Base-by-base conservation (phyloP, 2,113 vertebrate genomes). In the Rhabdomys dilectus region DNA sequence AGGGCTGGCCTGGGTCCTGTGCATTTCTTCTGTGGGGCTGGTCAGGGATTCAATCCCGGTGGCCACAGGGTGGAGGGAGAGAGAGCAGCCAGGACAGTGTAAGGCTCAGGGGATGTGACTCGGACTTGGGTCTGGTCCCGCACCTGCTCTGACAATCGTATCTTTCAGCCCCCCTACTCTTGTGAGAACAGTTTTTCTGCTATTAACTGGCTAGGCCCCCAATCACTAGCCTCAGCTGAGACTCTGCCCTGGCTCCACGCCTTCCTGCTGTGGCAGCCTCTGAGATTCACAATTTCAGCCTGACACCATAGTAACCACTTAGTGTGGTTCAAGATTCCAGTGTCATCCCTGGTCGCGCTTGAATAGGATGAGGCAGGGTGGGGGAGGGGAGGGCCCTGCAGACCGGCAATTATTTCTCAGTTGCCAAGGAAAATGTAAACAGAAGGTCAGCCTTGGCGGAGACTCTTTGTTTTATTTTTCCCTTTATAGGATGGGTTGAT, bases 281-380 rank as follows among this genome's bases (percentile, higher is more conserved):
- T 2, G 97, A 98, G 98, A 98, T 98, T 99, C 98, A 96, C 98
- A 98, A 99, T 99, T 98, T 98, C 98, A 98, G 98, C 94, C 98
- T 97, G 98, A 99, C 98, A 98, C 99, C 98, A 98, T 98, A 99
- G 99, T 98, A 98, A 98, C 98, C 98, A 98, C 97, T 98, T 98
- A 98, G 98, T 98, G 98, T 98, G 98, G 98, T 98, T 98, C 98
- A 98, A 98, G 98, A 98, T 97, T 98, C 98, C 98, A 98, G 98
- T 98, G 98, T 98, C 98, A 98, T 98, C 98, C 97, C 98, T 98
- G 98, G 98, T 98, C 97, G 94, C 84, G 95, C 98, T 97, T 98
- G 98, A 98, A 98, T 98, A 98, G 98, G 98, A 97, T 90, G 68
- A 88, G 91, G 93, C 97, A 64, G 70, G 21, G 22, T 16, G 34